These are phyloP conservation scores for Antennarius maculatus DNA, from an alignment of 2,797 vertebrate species.

Conservation along the genomic window DNA sequence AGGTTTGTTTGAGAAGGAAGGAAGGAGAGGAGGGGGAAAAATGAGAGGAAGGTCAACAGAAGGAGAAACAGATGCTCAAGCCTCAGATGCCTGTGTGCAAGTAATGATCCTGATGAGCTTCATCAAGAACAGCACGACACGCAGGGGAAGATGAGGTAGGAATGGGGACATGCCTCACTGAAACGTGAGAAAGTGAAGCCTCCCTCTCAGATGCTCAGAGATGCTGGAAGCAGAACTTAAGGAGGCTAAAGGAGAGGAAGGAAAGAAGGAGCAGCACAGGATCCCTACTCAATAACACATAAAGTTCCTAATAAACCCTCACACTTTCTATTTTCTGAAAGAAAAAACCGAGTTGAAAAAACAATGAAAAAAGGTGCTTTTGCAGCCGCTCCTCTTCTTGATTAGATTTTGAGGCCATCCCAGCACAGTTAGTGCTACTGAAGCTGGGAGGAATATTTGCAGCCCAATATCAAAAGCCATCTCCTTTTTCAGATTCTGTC, in stretches of 20 bases:
- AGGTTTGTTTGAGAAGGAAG: slow-evolving; percentile 12
- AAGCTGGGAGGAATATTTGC: slow-evolving; percentile 36
- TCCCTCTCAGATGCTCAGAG: slow-evolving; percentile 78
- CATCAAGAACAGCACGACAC: slow-evolving; percentile 58
- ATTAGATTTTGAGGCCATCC: slow-evolving; percentile 24
- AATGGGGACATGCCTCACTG: slow-evolving; percentile 72
- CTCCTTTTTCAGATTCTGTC: slow-evolving; percentile 39
- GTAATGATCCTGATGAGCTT: slow-evolving; percentile 80
- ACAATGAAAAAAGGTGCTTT: slow-evolving; percentile 25
- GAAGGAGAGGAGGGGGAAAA: slow-evolving; percentile 60
- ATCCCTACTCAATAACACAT: slow-evolving; percentile 11
- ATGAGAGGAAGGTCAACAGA: slow-evolving; percentile 77
- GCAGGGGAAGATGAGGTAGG: slow-evolving; percentile 52
- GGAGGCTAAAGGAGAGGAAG: slow-evolving; percentile 16
- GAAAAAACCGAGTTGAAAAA: slow-evolving; percentile 1
- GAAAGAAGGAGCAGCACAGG: slow-evolving; percentile 18
- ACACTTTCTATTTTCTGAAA: slow-evolving; percentile 8
- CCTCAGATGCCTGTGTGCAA: slow-evolving; percentile 68
- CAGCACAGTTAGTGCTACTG: slow-evolving; percentile 16
- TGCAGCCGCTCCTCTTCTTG: slow-evolving; percentile 16
- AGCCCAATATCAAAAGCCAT: slow-evolving; percentile 30
- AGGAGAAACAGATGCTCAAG: slow-evolving; percentile 79
- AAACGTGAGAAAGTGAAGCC: slow-evolving; percentile 74
- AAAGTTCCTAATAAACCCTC: slow-evolving; percentile 22
- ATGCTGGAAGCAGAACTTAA: slow-evolving; percentile 74